Conservation (phyloP, 2,888 invertebrate genomes). For the Caenorhabditis sp. region DNA sequence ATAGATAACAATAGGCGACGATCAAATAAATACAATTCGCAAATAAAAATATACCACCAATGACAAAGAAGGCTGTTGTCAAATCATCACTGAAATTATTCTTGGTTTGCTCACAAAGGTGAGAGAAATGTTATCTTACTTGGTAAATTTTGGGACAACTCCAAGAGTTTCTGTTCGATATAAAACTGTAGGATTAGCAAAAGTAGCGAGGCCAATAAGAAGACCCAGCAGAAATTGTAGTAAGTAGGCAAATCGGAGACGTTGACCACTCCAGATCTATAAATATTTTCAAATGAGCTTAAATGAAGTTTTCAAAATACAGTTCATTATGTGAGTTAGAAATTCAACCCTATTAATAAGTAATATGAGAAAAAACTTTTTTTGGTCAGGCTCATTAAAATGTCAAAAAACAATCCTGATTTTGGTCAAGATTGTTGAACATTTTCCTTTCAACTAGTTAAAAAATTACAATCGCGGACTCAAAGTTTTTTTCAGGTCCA, state of each 20-base stretch:
- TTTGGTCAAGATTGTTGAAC: too few species aligned
- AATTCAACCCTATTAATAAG: too few species aligned
- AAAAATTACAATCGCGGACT: too few species aligned
- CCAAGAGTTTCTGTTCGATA: conserved; percentile 10
- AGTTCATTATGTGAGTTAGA: too few species aligned
- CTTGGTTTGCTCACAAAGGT: background rate
- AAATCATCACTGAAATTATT: background rate
- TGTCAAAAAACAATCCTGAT: too few species aligned
- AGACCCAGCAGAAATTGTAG: conserved; percentile 29
- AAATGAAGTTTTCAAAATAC: too few species aligned
- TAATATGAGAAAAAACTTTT: too few species aligned
- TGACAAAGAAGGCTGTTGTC: conserved; percentile 24
- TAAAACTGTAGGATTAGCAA: conserved; percentile 22
- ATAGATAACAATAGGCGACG: conserved; percentile 20
- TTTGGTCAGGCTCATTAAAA: too few species aligned
- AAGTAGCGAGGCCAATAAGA: conserved; percentile 13
- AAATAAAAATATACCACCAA: conserved; percentile 25
- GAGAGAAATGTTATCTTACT: background rate
- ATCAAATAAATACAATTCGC: conserved; percentile 17
- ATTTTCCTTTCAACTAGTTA: too few species aligned
- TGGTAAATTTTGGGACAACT: conserved; percentile 18
- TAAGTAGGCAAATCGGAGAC: conserved; percentile 16
- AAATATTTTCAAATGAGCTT: too few species aligned
- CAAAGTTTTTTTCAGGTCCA: too few species aligned
- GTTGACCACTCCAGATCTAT: conserved; percentile 14